Evolutionary conservation across 2,888 invertebrate genomes (phyloP).

Genomic region (Drosophila infuscata): DNA sequence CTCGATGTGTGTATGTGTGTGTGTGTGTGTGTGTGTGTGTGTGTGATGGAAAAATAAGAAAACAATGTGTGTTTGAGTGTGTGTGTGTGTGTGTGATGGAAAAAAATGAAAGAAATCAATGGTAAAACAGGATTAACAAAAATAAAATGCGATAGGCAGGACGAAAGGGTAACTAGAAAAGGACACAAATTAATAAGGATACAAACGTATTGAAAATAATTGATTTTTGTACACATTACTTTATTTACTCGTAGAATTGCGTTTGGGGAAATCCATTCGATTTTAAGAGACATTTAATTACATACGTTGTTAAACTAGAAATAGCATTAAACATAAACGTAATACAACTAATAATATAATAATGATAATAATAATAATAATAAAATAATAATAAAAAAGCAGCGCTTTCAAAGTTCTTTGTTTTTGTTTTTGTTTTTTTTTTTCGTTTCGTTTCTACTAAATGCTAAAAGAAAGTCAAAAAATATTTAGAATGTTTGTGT

Average conservation of each 20-base stretch:
- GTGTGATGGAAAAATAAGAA: neutral
- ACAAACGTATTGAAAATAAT: slow-evolving; percentile 7
- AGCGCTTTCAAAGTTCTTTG: slow-evolving; percentile 64
- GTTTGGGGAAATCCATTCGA: slow-evolving; percentile 34
- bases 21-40: neutral
- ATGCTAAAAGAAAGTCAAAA: slow-evolving; percentile 29
- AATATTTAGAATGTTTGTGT: slow-evolving; percentile 56
- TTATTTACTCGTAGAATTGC: slow-evolving; percentile 50
- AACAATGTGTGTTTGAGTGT: neutral
- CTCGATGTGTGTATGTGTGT: neutral
- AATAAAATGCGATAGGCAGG: neutral
- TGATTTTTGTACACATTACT: slow-evolving; percentile 54
- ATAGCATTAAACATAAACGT: slow-evolving; percentile 69
- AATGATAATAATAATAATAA: slow-evolving; percentile 46
- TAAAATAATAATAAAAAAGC: slow-evolving; percentile 55
- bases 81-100: neutral
- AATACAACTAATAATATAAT: slow-evolving; percentile 56
- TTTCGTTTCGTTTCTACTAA: slow-evolving; percentile 21
- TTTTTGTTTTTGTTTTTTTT: slow-evolving; percentile 16
- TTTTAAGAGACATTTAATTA: slow-evolving; percentile 55
- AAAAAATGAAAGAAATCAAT: neutral
- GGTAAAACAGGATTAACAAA: neutral
- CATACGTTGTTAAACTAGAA: slow-evolving; percentile 61
- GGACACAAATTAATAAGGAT: slow-evolving; percentile 10
- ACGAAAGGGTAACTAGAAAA: neutral